phyloP scores from a whole-genome alignment of 1,140 invertebrate genomes.

The Euschistus heros region DNA sequence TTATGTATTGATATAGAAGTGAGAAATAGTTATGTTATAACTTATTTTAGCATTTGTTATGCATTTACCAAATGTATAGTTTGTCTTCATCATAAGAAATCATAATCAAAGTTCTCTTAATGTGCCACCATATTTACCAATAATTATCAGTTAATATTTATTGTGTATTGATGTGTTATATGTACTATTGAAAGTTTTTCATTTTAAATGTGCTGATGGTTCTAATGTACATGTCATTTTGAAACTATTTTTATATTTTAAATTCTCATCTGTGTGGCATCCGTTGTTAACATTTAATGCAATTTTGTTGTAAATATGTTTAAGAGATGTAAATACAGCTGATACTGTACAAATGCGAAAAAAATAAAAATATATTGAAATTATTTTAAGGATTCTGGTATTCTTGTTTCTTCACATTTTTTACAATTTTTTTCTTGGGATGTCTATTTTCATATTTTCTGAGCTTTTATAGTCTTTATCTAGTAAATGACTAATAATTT shows the following conservation, averaged over 20 bases:
- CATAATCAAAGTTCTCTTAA: conserved; percentile 11
- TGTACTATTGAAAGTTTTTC: background rate
- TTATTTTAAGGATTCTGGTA: background rate
- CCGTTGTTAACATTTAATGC: background rate
- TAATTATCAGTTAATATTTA: background rate
- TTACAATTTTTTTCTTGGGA: background rate
- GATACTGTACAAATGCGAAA: background rate
- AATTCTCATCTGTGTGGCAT: background rate
- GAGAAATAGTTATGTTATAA: background rate
- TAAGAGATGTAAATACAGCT: background rate
- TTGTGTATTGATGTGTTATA: background rate
- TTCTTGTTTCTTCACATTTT: background rate
- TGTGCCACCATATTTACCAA: conserved; percentile 2
- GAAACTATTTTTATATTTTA: conserved; percentile 4
- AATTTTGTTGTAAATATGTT: background rate
- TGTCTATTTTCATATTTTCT: background rate
- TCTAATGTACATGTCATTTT: background rate
- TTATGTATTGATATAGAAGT: conserved; percentile 8
- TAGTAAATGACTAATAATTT: too few species aligned
- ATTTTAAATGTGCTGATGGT: background rate
- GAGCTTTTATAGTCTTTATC: too few species aligned
- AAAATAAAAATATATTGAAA: background rate
- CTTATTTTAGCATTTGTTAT: background rate
- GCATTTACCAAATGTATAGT: background rate
- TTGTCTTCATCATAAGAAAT: background rate